Conservation (phyloP, 2,888 invertebrate species). For the Metallyticus violacea region DNA sequence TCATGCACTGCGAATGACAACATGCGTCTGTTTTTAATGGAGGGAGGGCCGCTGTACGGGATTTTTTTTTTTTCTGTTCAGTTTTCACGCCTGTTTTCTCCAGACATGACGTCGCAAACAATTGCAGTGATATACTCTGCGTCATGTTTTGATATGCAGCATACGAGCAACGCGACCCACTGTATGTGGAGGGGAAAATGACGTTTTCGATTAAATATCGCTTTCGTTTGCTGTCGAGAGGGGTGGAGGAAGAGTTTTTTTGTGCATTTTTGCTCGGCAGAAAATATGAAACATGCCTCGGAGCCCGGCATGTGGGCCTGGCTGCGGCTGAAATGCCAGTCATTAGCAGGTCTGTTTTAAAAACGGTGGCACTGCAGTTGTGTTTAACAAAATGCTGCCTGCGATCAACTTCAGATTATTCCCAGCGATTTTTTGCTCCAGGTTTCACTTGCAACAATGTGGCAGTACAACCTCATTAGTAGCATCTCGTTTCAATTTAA, state of each 20-base stretch:
- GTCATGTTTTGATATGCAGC: constrained; percentile 8
- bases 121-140: neutral
- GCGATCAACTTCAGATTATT: neutral
- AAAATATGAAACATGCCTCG: neutral
- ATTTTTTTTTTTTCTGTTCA: neutral
- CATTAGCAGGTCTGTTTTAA: neutral
- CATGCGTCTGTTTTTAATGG: neutral
- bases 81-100: constrained; percentile 12
- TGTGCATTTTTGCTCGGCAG: neutral
- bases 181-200: neutral
- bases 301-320: neutral
- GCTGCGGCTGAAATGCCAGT: neutral
- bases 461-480: neutral
- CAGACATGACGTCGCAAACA: constrained; percentile 6
- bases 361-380: neutral
- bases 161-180: neutral
- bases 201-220: constrained; percentile 17
- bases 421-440: neutral
- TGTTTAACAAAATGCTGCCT: neutral
- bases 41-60: neutral
- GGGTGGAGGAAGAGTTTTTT: neutral
- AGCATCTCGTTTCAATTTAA: neutral
- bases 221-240: neutral
- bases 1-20: neutral
- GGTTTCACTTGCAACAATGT: neutral